Evolutionary conservation across 2,113 vertebrate species (phyloP), one percentile per base, ranked within the genome.

Genomic region (Hippocampus barbouri): DNA sequence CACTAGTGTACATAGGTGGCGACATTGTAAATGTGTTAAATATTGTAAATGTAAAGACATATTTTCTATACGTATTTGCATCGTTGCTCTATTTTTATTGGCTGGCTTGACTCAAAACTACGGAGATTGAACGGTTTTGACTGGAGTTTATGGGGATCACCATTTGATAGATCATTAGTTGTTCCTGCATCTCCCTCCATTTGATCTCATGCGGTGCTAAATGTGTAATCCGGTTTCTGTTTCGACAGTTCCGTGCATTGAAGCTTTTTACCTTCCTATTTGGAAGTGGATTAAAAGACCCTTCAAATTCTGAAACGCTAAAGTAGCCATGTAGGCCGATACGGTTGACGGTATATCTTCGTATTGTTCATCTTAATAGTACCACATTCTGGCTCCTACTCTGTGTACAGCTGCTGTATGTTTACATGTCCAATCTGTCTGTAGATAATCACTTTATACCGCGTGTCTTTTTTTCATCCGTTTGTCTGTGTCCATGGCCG

Each of bases 31-130:
- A 93, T 92, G 87, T 91, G 91, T 89, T 90, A 90, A 89, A 93
- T 90, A 91, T 77, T 91, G 86, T 91, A 92, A 86, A 91, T 92
- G 87, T 90, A 92, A 80, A 93, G 90, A 92, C 86, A 89, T 93
- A 93, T 93, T 93, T 93, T 93, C 75, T 93, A 93, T 92, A 92
- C 75, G 41, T 83, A 88, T 71, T 61, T 47, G 80, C 80, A 40
- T 79, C 86, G 85, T 91, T 80, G 87, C 87, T 89, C 90, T 91
- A 91, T 92, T 92, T 92, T 89, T 89, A 85, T 90, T 92, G 83
- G 87, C 79, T 2, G 72, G 78, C 53, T 40, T 74, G 76, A 61
- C 23, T 74, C 70, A 45, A 84, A 85, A 86, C 73, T 45, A 76
- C 71, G 70, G 76, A 78, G 77, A 75, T 73, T 66, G 64, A 45